A percentile compares a stretch with the other conserved stretches of the same genome.
Evolutionary conservation across 2,113 vertebrate genomes (phyloP).

Genomic region (Trichechus manatus): DNA sequence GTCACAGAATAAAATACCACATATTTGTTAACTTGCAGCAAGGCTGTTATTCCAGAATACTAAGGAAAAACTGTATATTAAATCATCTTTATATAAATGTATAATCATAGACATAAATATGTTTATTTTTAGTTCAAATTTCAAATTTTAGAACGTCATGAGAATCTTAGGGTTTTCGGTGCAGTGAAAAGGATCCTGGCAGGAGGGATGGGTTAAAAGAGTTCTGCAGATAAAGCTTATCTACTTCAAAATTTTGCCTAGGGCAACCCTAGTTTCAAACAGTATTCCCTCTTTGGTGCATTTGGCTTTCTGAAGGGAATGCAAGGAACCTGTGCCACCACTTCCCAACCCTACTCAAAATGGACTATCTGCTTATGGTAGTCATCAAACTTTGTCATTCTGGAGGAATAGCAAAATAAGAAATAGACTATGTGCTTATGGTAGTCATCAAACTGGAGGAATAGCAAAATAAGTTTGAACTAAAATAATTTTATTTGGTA

Average conservation of each 20-base stretch:
- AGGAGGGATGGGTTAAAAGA: neutral
- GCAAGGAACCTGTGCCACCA: neutral
- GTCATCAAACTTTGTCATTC: neutral
- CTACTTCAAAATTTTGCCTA: neutral
- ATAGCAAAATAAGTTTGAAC: neutral
- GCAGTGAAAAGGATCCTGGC: neutral
- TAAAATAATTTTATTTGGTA: slow-evolving; percentile 45
- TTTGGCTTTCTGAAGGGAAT: neutral
- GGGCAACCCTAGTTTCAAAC: neutral
- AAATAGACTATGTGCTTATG: too few relatives aligned
- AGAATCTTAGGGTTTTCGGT: neutral
- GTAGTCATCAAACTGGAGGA: neutral
- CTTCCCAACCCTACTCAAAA: neutral
- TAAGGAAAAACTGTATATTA: neutral
- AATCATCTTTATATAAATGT: neutral
- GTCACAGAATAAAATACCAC: neutral
- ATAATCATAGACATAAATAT: neutral
- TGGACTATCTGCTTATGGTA: neutral
- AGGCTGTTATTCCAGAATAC: neutral
- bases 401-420: neutral
- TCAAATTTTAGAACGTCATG: neutral
- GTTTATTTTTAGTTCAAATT: neutral
- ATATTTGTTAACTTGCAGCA: neutral
- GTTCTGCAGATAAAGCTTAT: neutral
- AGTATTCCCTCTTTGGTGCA: neutral